Conservation (phyloP, 2,888 invertebrate species). For the Pantelozetes paolii region DNA sequence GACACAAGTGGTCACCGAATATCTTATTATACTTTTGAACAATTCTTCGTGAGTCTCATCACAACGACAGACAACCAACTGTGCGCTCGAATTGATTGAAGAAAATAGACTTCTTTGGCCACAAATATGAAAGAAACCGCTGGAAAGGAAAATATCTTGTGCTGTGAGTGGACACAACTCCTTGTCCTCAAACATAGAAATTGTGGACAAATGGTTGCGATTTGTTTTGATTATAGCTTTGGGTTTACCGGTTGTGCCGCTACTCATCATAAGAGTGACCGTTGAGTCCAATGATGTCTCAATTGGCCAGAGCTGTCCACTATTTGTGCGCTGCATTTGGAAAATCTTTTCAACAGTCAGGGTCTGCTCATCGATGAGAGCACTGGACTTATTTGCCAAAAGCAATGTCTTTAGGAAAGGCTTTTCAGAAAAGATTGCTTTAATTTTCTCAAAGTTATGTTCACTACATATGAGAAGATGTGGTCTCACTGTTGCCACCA, state of each 20-base stretch:
- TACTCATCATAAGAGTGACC: not conserved
- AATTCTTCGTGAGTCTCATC: slow-evolving; percentile 4
- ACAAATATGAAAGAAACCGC: slow-evolving; percentile 6
- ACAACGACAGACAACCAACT: not conserved
- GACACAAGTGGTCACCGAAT: not conserved
- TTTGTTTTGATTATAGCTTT: not conserved
- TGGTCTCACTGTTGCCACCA: not conserved
- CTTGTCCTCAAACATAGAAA: not conserved
- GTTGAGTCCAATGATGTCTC: not conserved
- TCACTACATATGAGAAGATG: not conserved
- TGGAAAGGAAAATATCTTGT: not conserved
- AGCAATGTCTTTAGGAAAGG: not conserved
- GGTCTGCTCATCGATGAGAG: slow-evolving; percentile 2
- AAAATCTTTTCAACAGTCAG: not conserved
- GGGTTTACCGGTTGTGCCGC: not conserved
- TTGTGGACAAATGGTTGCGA: not conserved
- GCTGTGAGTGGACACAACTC: slow-evolving; percentile 11
- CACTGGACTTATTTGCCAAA: not conserved
- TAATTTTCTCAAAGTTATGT: not conserved
- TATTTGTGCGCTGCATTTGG: not conserved
- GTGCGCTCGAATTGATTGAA: not conserved
- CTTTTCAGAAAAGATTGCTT: not conserved
- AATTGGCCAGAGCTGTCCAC: too few relatives aligned
- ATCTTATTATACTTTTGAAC: not conserved
- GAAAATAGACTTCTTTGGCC: slow-evolving; percentile 1